phyloP scores from a whole-genome alignment of 2,797 vertebrate species.

The Aselliscus stoliczkanus region DNA sequence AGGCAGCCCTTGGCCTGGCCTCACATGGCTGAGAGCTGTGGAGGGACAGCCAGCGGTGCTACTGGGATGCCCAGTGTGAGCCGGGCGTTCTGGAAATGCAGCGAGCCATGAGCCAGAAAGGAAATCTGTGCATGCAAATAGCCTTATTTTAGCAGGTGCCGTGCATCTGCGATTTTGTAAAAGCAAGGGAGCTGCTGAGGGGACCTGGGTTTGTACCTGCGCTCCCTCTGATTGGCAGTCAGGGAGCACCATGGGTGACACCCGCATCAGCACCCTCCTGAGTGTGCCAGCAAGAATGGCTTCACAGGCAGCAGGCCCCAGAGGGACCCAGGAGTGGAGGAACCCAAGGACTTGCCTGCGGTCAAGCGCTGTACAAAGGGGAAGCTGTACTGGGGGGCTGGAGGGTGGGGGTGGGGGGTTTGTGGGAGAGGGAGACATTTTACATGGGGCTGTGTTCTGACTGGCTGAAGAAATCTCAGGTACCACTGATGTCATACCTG shows the following conservation, averaged over 20 bases:
- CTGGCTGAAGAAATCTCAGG: background rate
- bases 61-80: accelerated
- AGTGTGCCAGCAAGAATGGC: background rate
- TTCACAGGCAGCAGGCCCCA: background rate
- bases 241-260: background rate
- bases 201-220: too few relatives aligned
- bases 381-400: accelerated
- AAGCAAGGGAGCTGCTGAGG: too few relatives aligned
- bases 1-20: background rate
- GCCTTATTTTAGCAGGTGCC: too few relatives aligned
- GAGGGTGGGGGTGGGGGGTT: accelerated
- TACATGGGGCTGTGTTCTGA: background rate
- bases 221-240: background rate
- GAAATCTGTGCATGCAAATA: too few relatives aligned
- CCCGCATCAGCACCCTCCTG: too few relatives aligned
- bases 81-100: too few relatives aligned
- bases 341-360: background rate
- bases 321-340: background rate
- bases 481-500: background rate
- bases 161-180: too few relatives aligned
- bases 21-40: accelerated
- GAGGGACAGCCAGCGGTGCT: background rate
- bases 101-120: too few relatives aligned
- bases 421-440: background rate
- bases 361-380: accelerated